These are phyloP conservation scores for Bombus breviceps DNA, from an alignment of 1,140 invertebrate genomes.

Conservation along the genomic window DNA sequence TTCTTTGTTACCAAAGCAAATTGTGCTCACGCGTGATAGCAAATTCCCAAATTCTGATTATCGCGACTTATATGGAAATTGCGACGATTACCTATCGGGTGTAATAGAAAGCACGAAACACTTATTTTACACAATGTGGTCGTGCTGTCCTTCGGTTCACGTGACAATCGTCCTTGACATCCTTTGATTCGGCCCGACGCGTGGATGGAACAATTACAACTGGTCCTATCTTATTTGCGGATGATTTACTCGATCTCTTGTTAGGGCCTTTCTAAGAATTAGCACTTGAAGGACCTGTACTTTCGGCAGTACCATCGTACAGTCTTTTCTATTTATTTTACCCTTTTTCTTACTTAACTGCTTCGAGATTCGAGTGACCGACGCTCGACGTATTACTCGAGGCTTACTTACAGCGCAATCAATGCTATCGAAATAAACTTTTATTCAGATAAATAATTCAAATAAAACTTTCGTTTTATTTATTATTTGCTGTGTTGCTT, in stretches of 20 bases:
- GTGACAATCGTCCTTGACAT: slow-evolving; percentile 64
- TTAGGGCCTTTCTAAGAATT: slow-evolving; percentile 42
- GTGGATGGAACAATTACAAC: slow-evolving; percentile 64
- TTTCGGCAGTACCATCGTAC: background rate
- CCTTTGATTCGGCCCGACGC: slow-evolving; percentile 8
- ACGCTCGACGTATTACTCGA: background rate
- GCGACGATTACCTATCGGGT: background rate
- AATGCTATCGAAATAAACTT: background rate
- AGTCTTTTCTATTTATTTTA: background rate
- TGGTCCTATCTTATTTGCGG: slow-evolving; percentile 58
- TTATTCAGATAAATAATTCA: background rate
- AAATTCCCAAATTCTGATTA: background rate
- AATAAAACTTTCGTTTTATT: background rate
- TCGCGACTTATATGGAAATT: background rate
- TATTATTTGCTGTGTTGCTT: background rate
- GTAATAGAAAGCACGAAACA: background rate
- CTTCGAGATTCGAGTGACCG: background rate
- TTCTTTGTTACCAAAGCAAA: background rate
- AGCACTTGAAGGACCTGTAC: slow-evolving; percentile 22
- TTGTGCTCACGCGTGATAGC: background rate
- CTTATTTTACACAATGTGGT: slow-evolving; percentile 9
- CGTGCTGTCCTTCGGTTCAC: background rate
- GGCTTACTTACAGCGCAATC: background rate
- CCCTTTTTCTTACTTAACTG: background rate
- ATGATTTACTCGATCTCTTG: slow-evolving; percentile 65